A percentile compares a stretch with the other conserved stretches of the same genome.
These are phyloP conservation scores for Atta cephalotes DNA, from an alignment of 1,140 invertebrate species.

Conservation along the genomic window DNA sequence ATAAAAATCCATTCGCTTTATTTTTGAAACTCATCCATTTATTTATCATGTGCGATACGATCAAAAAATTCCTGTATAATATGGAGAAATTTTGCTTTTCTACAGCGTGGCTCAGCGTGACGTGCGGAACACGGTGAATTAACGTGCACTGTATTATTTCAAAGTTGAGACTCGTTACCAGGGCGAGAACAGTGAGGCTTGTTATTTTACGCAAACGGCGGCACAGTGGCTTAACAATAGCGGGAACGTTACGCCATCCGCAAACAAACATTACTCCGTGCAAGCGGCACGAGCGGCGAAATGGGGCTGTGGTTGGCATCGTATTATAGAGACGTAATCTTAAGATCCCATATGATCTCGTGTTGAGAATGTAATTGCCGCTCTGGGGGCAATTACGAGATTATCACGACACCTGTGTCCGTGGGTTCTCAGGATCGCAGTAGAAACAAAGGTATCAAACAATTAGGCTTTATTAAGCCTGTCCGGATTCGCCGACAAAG, in stretches of 20 bases:
- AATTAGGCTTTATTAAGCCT: slow-evolving; percentile 68
- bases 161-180: slow-evolving; percentile 31
- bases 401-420: slow-evolving; percentile 72
- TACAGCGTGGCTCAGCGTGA: background rate
- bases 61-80: background rate
- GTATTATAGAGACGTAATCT: slow-evolving; percentile 66
- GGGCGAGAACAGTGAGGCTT: background rate
- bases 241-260: slow-evolving; percentile 14
- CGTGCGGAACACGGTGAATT: background rate
- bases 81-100: background rate
- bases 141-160: slow-evolving; percentile 21
- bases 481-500: slow-evolving; percentile 64
- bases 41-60: background rate
- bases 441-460: slow-evolving; percentile 70
- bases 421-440: slow-evolving; percentile 52
- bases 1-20: slow-evolving; percentile 13
- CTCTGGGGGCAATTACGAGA: slow-evolving; percentile 72
- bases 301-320: no score
- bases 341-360: slow-evolving; percentile 61
- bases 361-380: slow-evolving; percentile 72
- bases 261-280: slow-evolving; percentile 39
- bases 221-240: slow-evolving; percentile 16
- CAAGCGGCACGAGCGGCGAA: background rate
- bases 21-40: background rate
- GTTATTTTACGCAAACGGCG: slow-evolving; percentile 50